phyloP scores from a whole-genome alignment of 2,113 vertebrate genomes.

The Ictalurus punctatus region DNA sequence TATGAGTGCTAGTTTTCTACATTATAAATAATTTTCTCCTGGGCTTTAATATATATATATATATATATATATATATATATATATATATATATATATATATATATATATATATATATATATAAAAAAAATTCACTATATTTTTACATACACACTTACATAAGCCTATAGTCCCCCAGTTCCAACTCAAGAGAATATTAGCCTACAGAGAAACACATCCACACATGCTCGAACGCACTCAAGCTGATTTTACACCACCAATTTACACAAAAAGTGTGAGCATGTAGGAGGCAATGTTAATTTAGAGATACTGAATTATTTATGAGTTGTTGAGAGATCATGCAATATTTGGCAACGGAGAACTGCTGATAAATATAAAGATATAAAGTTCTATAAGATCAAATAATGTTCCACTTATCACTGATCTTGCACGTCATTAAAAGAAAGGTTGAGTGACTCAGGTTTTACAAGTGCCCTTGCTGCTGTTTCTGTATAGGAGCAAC shows the following conservation, averaged over 20 bases:
- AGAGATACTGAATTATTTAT: conserved; percentile 40
- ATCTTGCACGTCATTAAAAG: background rate
- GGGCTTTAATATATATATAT: background rate
- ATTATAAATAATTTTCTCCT: background rate
- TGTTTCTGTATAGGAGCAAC: background rate
- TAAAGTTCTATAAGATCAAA: conserved; percentile 21
- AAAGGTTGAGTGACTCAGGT: conserved; percentile 13
- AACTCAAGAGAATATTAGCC: background rate
- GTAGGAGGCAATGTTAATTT: conserved; percentile 5
- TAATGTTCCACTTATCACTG: conserved; percentile 11
- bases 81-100: no score
- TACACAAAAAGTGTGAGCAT: background rate
- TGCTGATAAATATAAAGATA: background rate
- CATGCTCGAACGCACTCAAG: background rate
- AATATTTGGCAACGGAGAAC: conserved; percentile 25
- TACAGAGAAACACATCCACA: background rate
- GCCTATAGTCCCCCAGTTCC: background rate
- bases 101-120: no score
- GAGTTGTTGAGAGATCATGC: conserved; percentile 25
- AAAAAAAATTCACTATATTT: background rate
- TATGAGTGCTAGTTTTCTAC: background rate
- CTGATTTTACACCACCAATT: conserved; percentile 27
- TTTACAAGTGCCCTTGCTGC: background rate
- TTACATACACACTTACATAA: background rate
- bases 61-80: no score